Evolutionary conservation across 1,140 invertebrate genomes (phyloP).

Genomic region (Dendrolimus kikuchii): DNA sequence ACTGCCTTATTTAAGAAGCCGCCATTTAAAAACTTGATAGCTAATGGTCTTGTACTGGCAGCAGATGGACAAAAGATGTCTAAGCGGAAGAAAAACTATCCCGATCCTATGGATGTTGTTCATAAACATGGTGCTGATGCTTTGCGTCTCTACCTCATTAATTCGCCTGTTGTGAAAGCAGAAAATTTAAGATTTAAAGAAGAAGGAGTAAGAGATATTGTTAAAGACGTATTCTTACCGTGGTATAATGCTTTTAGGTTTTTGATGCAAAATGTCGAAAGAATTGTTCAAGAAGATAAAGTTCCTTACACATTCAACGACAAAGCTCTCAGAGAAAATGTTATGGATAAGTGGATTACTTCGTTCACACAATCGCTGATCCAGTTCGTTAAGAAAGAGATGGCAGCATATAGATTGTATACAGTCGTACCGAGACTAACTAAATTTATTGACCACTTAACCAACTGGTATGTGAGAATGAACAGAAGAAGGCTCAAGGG

Average conservation of each 20-base stretch:
- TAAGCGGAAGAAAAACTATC: conserved; percentile 99
- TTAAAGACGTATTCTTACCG: conserved; percentile 98
- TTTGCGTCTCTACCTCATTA: conserved; percentile 95
- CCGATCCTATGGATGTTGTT: conserved; percentile 94
- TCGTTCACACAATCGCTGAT: conserved; percentile 96
- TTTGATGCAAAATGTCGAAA: conserved; percentile 93
- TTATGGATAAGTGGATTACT: conserved; percentile 98
- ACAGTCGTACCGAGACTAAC: conserved; percentile 95
- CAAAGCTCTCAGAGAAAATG: conserved; percentile 77
- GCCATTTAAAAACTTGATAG: conserved; percentile 98
- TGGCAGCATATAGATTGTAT: conserved; percentile 95
- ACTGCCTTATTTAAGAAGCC: conserved; percentile 97
- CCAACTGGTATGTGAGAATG: conserved; percentile 99
- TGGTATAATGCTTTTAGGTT: conserved; percentile 99
- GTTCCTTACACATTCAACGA: conserved; percentile 78
- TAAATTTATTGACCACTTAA: conserved; percentile 97
- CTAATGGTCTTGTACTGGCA: conserved; percentile 95
- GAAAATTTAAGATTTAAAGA: conserved; percentile 98
- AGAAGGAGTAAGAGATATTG: conserved; percentile 95
- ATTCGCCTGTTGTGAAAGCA: conserved; percentile 97
- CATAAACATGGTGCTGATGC: conserved; percentile 98
- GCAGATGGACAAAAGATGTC: conserved; percentile 99
- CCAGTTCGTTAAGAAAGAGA: conserved; percentile 91
- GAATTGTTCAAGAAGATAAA: conserved; percentile 82
- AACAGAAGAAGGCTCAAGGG: conserved; percentile 95